Percentiles rank a stretch among this genome's conserved stretches.
phyloP scores from a whole-genome alignment of 2,888 invertebrate species.

The Tuta absoluta region DNA sequence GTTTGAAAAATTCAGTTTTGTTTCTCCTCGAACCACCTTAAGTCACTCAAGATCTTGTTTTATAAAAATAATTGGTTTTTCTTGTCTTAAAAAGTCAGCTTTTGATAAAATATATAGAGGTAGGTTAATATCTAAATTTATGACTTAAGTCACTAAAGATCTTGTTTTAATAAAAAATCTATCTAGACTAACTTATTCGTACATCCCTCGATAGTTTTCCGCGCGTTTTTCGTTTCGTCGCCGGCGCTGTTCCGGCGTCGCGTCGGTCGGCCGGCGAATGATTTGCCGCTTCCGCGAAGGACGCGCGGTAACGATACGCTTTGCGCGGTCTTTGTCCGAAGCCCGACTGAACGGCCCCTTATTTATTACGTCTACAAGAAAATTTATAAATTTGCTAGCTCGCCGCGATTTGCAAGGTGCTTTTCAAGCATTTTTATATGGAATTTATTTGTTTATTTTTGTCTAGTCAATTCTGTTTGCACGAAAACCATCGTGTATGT shows the following conservation, averaged over 20 bases:
- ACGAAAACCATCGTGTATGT: too few species aligned
- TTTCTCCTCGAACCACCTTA: too few species aligned
- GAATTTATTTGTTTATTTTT: neutral
- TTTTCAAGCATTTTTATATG: conserved; percentile 16
- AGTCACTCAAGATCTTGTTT: too few species aligned
- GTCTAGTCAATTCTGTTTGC: neutral
- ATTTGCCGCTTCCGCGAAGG: conserved; percentile 69
- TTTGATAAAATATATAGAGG: too few species aligned
- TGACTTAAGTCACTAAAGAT: neutral
- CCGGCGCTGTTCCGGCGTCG: conserved; percentile 28
- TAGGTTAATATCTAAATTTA: too few species aligned
- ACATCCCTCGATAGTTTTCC: conserved; percentile 32
- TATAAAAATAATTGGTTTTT: too few species aligned
- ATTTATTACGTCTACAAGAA: conserved; percentile 56
- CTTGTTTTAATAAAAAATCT: too few species aligned
- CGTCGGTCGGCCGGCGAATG: conserved; percentile 72
- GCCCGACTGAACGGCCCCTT: conserved; percentile 45
- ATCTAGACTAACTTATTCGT: neutral
- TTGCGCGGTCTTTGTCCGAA: conserved; percentile 46
- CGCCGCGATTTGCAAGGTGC: conserved; percentile 7
- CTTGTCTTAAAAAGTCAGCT: too few species aligned
- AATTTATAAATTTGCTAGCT: conserved; percentile 30
- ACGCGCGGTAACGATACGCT: conserved; percentile 58
- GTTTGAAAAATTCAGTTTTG: too few species aligned
- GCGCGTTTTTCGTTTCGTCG: conserved; percentile 51